Base-by-base conservation (phyloP, 2,113 vertebrate genomes). In the Rhynchopsitta pachyrhyncha region DNA sequence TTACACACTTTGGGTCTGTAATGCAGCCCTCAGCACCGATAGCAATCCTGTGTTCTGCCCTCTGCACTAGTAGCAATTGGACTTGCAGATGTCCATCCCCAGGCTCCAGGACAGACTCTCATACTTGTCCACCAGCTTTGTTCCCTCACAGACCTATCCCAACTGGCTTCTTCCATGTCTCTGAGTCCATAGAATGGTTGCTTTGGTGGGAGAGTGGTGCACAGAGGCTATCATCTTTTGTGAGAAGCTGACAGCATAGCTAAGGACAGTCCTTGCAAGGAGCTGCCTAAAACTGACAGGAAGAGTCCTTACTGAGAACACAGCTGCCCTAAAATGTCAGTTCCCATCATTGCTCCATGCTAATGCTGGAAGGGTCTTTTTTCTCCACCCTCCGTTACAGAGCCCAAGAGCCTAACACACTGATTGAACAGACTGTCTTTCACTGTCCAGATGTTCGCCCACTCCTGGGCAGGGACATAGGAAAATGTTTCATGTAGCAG, bases 401-500 rank as follows among this genome's bases (percentile, higher is more conserved):
- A 69, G 23, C 69, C 55, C 86, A 83, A 67, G 84, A 92, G 91
- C 28, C 55, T 25, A 90, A 93, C 69, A 69, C 35, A n/a, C 86
- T 89, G 33, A 39, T 1, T 68, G 81, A 93, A 84, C 69, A 94
- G 80, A 33, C 76, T 75, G 86, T 84, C 46, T 64, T 77, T 96
- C 1, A 0, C 52, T 82, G 33, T 95, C 84, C 95, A 96, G 95
- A 95, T 82, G 87, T 92, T 97, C 83, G 35, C 95, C 95, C 93
- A 95, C 91, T 93, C 91, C 52, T 95, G 93, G 94, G 95, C 93
- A 95, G 77, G 74, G 84, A 89, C 52, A 62, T 57, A 89, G 94
- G 95, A 97, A 97, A 97, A 92, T 95, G 46, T 96, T 93, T 78
- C 74, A 1, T 69, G 47, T 66, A 95, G 66, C 52, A 93, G 91